Evolutionary conservation across 1,140 invertebrate genomes (phyloP).

Genomic region (Sminthurinus signatus): DNA sequence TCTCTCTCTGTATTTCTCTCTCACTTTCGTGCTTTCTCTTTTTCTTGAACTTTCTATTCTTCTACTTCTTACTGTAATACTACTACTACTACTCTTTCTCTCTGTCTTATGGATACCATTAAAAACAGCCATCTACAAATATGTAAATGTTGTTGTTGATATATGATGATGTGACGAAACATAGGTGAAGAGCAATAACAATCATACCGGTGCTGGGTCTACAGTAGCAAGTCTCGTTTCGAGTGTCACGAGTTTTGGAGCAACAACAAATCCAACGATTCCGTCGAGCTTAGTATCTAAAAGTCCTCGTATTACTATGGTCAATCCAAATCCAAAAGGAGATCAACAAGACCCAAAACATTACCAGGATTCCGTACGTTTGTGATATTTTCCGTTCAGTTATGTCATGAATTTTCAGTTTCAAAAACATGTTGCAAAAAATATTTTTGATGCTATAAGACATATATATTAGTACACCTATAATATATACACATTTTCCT

Average conservation of each 20-base stretch:
- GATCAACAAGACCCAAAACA: constrained; percentile 32
- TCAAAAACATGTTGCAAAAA: too few species aligned
- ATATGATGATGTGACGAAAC: too few species aligned
- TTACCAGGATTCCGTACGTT: constrained; percentile 29
- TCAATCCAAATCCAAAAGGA: constrained; percentile 21
- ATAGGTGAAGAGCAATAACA: constrained; percentile 40
- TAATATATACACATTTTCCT: too few species aligned
- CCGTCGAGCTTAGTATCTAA: constrained; percentile 24
- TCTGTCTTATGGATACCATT: too few species aligned
- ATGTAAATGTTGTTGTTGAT: too few species aligned
- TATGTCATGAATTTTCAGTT: too few species aligned
- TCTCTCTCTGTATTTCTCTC: neutral
- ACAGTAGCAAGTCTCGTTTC: constrained; percentile 39
- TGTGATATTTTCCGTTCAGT: constrained; percentile 11
- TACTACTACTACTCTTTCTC: neutral
- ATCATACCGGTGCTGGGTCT: constrained; percentile 37
- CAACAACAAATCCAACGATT: constrained; percentile 21
- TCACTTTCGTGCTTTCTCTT: neutral
- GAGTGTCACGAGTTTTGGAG: constrained; percentile 39
- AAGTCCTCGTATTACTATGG: constrained; percentile 40
- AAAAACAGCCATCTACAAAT: too few species aligned
- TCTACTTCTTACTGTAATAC: neutral
- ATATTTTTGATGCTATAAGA: too few species aligned
- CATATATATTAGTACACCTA: too few species aligned
- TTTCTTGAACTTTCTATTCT: too few species aligned